Base-by-base conservation (phyloP, 2,113 vertebrate genomes). In the Antennarius striatus region DNA sequence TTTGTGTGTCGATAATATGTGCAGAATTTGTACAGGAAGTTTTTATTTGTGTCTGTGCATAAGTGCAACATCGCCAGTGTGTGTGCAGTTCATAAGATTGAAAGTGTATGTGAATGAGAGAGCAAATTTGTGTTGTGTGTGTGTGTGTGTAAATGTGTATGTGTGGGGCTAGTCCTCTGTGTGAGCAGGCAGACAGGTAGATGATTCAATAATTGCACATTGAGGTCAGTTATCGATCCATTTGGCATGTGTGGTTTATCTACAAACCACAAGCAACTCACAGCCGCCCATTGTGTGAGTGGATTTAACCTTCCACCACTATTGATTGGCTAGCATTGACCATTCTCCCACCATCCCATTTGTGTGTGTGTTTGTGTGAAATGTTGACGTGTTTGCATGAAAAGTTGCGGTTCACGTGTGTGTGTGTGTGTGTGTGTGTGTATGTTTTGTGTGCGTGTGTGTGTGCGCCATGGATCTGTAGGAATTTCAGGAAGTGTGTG, bases 251-350 rank as follows among this genome's bases (percentile, higher is more conserved):
- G 86, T 80, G 82, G 81, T 88, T 80, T 70, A 73, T 89, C 71
- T 69, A 71, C 56, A 86, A 86, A 85, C 84, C 84, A 68, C 85
- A 81, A 83, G 75, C 64, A 83, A 81, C 85, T 89, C 86, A 84
- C 68, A 83, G 89, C 84, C 61, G 76, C 82, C 77, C 84, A 85
- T 89, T 88, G 86, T 89, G 85, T 72, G 70, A 91, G 89, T 71
- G 82, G 88, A 86, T 90, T 91, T 91, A 92, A 92, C 90, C 90
- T 91, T 89, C 89, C 88, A 81, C 90, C 56, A 39, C 65, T 91
- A 93, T 92, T 85, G 92, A 92, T 93, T 68, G 88, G 79, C 76
- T 70, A 29, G 56, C 83, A 82, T 82, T 85, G 90, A 88, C 86
- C 83, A 74, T 79, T 77, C 77, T 75, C 80, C 75, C 30, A 36